Evolutionary conservation across 2,888 invertebrate species (phyloP).

Genomic region (Drosophila rubida): DNA sequence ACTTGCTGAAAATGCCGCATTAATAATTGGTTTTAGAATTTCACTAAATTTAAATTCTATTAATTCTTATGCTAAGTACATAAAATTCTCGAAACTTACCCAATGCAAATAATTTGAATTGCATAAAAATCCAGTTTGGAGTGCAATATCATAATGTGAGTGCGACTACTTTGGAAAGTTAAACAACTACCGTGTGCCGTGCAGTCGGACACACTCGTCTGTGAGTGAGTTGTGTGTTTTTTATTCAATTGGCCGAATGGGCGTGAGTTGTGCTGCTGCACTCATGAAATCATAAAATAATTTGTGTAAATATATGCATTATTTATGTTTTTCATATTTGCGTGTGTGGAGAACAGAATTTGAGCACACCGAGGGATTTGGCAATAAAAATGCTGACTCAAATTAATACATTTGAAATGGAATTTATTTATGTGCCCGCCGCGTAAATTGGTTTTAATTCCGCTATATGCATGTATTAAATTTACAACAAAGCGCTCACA

Average conservation of each 20-base stretch:
- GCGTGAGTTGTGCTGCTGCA: background rate
- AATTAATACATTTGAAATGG: conserved; percentile 61
- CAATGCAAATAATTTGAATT: background rate
- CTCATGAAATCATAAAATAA: conserved; percentile 67
- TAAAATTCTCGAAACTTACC: no score
- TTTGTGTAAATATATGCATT: conserved; percentile 74
- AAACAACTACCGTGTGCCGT: background rate
- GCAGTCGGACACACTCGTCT: background rate
- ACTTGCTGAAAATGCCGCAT: no score
- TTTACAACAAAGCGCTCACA: background rate
- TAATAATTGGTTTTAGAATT: background rate
- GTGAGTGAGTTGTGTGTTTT: background rate
- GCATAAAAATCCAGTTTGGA: no score
- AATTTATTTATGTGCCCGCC: conserved; percentile 42
- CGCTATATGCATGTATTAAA: background rate
- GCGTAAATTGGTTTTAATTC: conserved; percentile 9
- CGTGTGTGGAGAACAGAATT: background rate
- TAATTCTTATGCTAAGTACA: no score
- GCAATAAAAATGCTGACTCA: conserved; percentile 59
- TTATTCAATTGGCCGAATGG: background rate
- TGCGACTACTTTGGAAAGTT: no score
- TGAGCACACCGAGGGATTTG: conserved; percentile 44
- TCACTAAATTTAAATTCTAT: no score
- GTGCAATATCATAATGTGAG: no score
- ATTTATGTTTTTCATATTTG: conserved; percentile 30